Conservation (phyloP, 2,888 invertebrate genomes). For the Nemotelus pantherinus region DNA sequence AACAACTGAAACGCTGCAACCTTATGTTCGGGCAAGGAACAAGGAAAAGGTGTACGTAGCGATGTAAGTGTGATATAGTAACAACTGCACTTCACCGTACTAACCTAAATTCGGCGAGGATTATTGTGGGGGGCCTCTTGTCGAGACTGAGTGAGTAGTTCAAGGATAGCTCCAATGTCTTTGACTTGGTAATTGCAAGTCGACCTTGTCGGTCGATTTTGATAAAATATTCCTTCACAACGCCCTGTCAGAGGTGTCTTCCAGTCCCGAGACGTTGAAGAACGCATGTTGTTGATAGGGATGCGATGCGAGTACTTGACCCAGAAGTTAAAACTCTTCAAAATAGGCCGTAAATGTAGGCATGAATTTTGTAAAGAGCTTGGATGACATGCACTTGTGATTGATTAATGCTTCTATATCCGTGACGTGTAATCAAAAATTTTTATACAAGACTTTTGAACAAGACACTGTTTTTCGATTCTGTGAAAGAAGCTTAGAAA, state of each 20-base stretch:
- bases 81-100: not conserved
- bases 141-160: slow-evolving; percentile 34
- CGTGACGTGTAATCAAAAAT: too few relatives aligned
- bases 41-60: not conserved
- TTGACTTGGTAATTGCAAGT: slow-evolving; percentile 41
- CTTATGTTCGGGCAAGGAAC: slow-evolving; percentile 3
- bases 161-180: slow-evolving; percentile 32
- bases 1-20: slow-evolving; percentile 13
- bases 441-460: too few relatives aligned
- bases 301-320: slow-evolving; percentile 13
- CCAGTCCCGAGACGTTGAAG: too few relatives aligned
- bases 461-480: too few relatives aligned
- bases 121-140: slow-evolving; percentile 32
- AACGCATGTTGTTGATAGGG: too few relatives aligned
- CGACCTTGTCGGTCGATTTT: slow-evolving; percentile 37
- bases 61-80: not conserved
- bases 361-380: not conserved
- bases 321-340: slow-evolving; percentile 9
- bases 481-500: too few relatives aligned
- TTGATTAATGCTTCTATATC: not conserved
- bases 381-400: not conserved
- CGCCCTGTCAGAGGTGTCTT: not conserved
- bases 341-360: not conserved
- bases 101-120: slow-evolving; percentile 18
- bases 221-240: slow-evolving; percentile 30